Conservation (phyloP, 2,113 vertebrate genomes). For the Speoplatyrhinus poulsoni region DNA sequence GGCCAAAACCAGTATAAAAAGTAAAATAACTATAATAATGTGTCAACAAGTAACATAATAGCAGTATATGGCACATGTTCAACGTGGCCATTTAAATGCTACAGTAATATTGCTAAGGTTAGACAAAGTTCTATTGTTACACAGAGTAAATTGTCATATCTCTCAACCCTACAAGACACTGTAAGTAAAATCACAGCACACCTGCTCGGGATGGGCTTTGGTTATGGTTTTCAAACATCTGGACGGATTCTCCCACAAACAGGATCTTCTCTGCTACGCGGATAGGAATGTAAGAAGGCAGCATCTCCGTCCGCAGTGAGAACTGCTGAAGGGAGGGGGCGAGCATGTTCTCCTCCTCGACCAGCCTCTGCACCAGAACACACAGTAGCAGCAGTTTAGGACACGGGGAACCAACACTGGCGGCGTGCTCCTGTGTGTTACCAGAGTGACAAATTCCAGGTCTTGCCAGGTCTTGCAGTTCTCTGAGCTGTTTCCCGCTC, state of each 20-base stretch:
- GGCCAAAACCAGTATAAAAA: no score
- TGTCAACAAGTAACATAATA: no score
- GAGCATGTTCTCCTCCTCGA: constrained; percentile 98
- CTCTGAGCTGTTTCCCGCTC: constrained; percentile 92
- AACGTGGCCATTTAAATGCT: no score
- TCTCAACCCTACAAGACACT: neutral
- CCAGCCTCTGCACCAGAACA: constrained; percentile 80
- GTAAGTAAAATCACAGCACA: constrained; percentile 47
- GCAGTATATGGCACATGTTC: no score
- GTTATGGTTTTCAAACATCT: constrained; percentile 99
- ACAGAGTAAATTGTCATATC: neutral
- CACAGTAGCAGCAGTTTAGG: neutral
- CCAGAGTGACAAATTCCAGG: neutral
- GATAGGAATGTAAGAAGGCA: constrained; percentile 94
- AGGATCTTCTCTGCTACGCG: constrained; percentile 97
- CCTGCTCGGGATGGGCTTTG: constrained; percentile 89
- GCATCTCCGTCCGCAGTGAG: constrained; percentile 91
- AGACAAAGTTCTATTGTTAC: no score
- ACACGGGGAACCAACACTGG: neutral
- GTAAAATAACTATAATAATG: no score
- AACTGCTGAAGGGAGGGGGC: constrained; percentile 97
- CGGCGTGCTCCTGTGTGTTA: no score
- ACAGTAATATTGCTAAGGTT: no score
- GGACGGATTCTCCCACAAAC: constrained; percentile 96
- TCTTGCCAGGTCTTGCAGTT: constrained; percentile 93